phyloP scores from a whole-genome alignment of 2,113 vertebrate genomes.

The Pelusios castaneus region DNA sequence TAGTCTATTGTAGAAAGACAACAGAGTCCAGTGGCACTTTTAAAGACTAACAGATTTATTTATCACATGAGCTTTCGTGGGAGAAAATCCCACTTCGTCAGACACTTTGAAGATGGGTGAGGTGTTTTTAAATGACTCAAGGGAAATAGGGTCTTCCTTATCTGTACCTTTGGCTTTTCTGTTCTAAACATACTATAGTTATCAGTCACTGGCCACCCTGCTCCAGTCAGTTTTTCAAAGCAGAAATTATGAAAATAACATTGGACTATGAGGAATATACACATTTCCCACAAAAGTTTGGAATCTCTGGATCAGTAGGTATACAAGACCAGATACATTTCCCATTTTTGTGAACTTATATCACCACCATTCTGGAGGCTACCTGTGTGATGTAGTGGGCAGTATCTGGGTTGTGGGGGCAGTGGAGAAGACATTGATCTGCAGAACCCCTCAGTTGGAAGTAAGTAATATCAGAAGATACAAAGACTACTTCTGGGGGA shows the following conservation, averaged over 20 bases:
- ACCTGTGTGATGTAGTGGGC: background rate
- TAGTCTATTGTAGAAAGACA: too few relatives aligned
- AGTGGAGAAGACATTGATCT: too few relatives aligned
- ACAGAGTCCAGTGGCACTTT: too few relatives aligned
- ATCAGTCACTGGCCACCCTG: background rate
- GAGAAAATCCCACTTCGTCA: too few relatives aligned
- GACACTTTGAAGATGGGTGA: too few relatives aligned
- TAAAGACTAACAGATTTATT: too few relatives aligned
- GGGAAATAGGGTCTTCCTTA: background rate
- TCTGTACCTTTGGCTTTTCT: background rate
- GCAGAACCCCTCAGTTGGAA: too few relatives aligned
- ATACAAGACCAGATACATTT: background rate
- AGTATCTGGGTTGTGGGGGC: too few relatives aligned
- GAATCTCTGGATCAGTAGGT: background rate
- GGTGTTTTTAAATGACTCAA: background rate
- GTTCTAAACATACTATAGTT: background rate
- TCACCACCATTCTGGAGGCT: background rate
- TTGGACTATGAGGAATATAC: background rate
- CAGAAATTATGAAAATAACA: background rate
- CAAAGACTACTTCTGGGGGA: too few relatives aligned
- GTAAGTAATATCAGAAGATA: too few relatives aligned
- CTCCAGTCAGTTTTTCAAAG: background rate
- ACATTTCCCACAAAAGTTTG: background rate
- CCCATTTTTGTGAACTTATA: rapidly evolving
- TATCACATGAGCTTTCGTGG: too few relatives aligned